Conservation (phyloP, 2,113 vertebrate species). For the Nesogale talazaci region DNA sequence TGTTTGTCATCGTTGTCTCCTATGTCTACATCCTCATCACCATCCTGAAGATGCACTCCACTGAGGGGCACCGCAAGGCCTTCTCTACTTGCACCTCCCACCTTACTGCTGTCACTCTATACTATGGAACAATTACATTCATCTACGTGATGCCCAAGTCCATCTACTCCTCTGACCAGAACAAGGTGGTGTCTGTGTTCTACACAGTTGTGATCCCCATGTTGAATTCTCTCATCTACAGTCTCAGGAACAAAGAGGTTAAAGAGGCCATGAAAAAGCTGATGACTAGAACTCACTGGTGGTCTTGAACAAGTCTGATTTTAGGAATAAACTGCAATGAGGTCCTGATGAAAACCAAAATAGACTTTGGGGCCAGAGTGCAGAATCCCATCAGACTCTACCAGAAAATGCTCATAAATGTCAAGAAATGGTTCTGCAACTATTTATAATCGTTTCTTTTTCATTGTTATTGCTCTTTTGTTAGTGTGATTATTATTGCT, state of each 20-base stretch:
- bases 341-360: too few relatives aligned
- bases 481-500: too few relatives aligned
- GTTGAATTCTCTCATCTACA: constrained; percentile 75
- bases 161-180: constrained; percentile 71
- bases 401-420: too few relatives aligned
- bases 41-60: constrained; percentile 53
- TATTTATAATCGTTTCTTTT: too few relatives aligned
- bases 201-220: constrained; percentile 71
- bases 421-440: too few relatives aligned
- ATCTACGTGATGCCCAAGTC: constrained; percentile 75
- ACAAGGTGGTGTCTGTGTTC: constrained; percentile 74
- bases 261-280: constrained; percentile 63
- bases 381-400: too few relatives aligned
- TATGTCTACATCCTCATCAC: constrained; percentile 65
- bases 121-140: constrained; percentile 70
- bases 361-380: too few relatives aligned
- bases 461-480: too few relatives aligned
- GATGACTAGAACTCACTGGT: constrained; percentile 3
- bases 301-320: background rate
- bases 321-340: background rate
- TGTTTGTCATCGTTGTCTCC: constrained; percentile 64
- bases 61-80: constrained; percentile 53
- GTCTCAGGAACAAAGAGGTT: constrained; percentile 73
- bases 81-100: constrained; percentile 75
- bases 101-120: constrained; percentile 70